These are phyloP conservation scores for Melanargia galathea DNA, from an alignment of 2,888 invertebrate genomes.

Conservation along the genomic window DNA sequence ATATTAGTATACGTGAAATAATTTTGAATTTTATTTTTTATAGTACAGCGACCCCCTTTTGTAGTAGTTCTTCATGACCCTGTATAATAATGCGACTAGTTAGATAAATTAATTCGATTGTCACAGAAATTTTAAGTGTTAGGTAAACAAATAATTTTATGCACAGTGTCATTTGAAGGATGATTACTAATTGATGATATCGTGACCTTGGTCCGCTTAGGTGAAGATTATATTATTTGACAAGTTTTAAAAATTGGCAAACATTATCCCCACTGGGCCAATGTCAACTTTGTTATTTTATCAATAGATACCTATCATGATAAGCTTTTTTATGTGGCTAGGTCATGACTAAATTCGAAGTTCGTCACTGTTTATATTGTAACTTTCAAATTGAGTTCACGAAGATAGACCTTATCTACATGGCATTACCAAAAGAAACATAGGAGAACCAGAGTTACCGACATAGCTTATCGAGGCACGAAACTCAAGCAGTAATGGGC, in stretches of 20 bases:
- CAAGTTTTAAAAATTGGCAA: slow-evolving; percentile 5
- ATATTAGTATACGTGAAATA: too few species aligned
- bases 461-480: too few species aligned
- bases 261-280: slow-evolving; percentile 15
- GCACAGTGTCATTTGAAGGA: slow-evolving; percentile 9
- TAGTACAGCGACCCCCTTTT: too few species aligned
- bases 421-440: too few species aligned
- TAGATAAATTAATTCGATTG: too few species aligned
- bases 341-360: neutral
- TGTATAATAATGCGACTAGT: too few species aligned
- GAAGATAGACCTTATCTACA: too few species aligned
- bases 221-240: slow-evolving; percentile 15
- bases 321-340: slow-evolving; percentile 9
- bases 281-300: slow-evolving; percentile 14
- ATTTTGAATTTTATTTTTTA: too few species aligned
- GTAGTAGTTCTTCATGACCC: too few species aligned
- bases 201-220: slow-evolving; percentile 15
- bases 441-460: too few species aligned
- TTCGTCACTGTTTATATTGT: neutral
- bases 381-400: neutral
- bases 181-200: slow-evolving; percentile 10
- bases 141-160: neutral
- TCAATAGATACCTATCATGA: slow-evolving; percentile 1
- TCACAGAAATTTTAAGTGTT: too few species aligned
- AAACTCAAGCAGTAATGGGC: too few species aligned